phyloP scores from a whole-genome alignment of 1,140 invertebrate species.

The Latrodectus geometricus region DNA sequence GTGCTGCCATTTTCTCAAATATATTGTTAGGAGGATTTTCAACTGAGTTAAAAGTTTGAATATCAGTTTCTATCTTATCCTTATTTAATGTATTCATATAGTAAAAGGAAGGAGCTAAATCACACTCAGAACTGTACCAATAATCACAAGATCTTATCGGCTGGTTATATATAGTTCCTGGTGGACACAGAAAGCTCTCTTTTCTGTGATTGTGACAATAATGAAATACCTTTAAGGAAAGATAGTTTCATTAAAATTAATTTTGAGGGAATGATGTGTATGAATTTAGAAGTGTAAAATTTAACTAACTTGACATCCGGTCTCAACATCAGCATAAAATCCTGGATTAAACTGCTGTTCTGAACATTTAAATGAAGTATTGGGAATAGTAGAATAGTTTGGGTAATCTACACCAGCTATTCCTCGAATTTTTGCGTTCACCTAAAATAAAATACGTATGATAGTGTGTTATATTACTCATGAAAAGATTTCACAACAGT shows the following conservation, averaged over 20 bases:
- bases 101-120: background rate
- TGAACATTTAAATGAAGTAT: slow-evolving; percentile 67
- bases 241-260: background rate
- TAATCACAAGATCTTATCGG: slow-evolving; percentile 82
- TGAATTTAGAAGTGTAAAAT: background rate
- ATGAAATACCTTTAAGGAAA: slow-evolving; percentile 75
- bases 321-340: slow-evolving; percentile 67
- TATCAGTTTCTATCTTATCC: background rate
- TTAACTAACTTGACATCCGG: slow-evolving; percentile 60
- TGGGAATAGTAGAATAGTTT: slow-evolving; percentile 64
- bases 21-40: background rate
- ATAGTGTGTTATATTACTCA: too few relatives aligned
- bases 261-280: background rate
- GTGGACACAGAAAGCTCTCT: slow-evolving; percentile 84
- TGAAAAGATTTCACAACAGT: too few relatives aligned
- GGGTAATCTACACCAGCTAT: slow-evolving; percentile 67
- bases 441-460: background rate
- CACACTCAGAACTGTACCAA: slow-evolving; percentile 58
- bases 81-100: background rate
- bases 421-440: slow-evolving; percentile 13
- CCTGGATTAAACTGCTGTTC: slow-evolving; percentile 65
- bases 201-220: slow-evolving; percentile 85
- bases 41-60: background rate
- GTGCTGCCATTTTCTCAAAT: slow-evolving; percentile 12
- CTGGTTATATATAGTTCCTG: slow-evolving; percentile 91